Evolutionary conservation across 1,140 invertebrate species (phyloP).

Genomic region (Aphidius ervi): DNA sequence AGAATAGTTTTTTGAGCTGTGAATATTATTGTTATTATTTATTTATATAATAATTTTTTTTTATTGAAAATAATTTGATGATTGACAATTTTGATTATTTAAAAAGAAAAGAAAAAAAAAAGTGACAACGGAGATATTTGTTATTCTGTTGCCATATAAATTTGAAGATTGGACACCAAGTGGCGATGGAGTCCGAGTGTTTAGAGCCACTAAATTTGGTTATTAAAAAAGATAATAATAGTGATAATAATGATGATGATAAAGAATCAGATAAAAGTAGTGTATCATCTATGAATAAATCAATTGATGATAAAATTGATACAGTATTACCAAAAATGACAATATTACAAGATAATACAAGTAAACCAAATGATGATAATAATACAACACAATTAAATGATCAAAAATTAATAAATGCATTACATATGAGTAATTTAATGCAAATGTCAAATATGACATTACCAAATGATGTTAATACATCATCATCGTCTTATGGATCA

Average conservation of each 20-base stretch:
- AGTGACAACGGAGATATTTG: not conserved
- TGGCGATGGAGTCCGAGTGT: slow-evolving; percentile 52
- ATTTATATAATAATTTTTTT: no score
- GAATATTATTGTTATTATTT: no score
- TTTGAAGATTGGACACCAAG: slow-evolving; percentile 13
- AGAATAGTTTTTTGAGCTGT: no score
- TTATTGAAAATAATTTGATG: not conserved
- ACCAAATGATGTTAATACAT: slow-evolving; percentile 38
- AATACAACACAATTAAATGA: slow-evolving; percentile 49
- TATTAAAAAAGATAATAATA: slow-evolving; percentile 46
- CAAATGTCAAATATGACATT: slow-evolving; percentile 46
- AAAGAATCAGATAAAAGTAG: not conserved
- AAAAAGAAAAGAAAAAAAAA: slow-evolving; percentile 8
- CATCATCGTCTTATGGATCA: slow-evolving; percentile 32
- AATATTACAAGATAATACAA: slow-evolving; percentile 43
- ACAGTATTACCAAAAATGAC: slow-evolving; percentile 43
- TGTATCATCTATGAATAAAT: slow-evolving; percentile 24
- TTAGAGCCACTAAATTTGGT: slow-evolving; percentile 51
- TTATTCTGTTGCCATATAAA: not conserved
- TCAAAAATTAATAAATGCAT: slow-evolving; percentile 58
- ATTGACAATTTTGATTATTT: no score
- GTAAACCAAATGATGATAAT: slow-evolving; percentile 26
- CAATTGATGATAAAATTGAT: slow-evolving; percentile 34
- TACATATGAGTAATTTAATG: slow-evolving; percentile 60
- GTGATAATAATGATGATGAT: slow-evolving; percentile 16